These are phyloP conservation scores for Macrosteles quadrilineatus DNA, from an alignment of 1,140 invertebrate genomes.

Conservation along the genomic window DNA sequence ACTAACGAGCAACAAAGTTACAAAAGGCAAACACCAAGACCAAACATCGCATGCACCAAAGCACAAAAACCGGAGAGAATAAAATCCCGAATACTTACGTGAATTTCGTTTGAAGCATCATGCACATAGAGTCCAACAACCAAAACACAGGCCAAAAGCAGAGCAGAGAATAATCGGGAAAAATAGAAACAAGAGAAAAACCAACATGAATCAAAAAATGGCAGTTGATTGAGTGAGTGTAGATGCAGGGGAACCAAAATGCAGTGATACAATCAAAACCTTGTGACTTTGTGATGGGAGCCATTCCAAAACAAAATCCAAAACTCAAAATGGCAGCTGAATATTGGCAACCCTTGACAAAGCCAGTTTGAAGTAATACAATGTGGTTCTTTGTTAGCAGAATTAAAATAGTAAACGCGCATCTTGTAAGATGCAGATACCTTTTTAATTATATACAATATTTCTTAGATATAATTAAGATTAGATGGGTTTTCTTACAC, in stretches of 20 bases:
- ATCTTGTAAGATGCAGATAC: no score
- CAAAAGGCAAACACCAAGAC: conserved; percentile 13
- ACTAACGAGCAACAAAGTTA: background rate
- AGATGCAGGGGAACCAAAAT: conserved; percentile 30
- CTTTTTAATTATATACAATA: no score
- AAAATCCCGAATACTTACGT: conserved; percentile 69
- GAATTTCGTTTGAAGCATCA: conserved; percentile 70
- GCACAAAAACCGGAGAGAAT: conserved; percentile 31
- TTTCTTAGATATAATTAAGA: no score
- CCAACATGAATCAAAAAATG: conserved; percentile 44
- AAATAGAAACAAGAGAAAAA: conserved; percentile 61
- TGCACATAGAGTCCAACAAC: conserved; percentile 69
- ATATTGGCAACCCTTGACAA: no score
- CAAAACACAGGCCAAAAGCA: conserved; percentile 68
- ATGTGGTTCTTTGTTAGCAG: no score
- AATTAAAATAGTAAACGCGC: no score
- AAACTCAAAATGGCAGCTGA: background rate
- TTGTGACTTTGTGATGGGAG: background rate
- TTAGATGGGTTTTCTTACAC: no score
- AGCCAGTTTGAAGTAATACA: no score
- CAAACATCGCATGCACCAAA: conserved; percentile 33
- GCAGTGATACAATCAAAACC: conserved; percentile 3
- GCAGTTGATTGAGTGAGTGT: conserved; percentile 28
- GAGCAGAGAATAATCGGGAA: conserved; percentile 72
- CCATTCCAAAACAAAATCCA: background rate